Evolutionary conservation across 2,113 vertebrate genomes (phyloP), one percentile per base, ranked within the genome.

Genomic region (Rhinopomastus cyanomelas): DNA sequence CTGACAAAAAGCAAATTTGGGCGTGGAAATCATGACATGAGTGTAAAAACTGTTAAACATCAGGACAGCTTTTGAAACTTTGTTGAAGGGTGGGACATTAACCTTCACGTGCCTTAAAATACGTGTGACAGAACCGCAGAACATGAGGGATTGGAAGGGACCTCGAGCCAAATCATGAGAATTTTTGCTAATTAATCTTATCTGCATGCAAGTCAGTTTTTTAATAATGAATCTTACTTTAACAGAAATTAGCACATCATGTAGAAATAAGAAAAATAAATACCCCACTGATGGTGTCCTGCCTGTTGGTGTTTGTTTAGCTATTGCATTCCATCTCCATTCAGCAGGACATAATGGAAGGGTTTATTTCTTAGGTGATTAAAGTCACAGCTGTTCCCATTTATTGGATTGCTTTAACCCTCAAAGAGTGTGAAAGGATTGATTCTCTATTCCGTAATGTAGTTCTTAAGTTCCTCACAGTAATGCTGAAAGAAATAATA

Each of bases 291-390:
- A 94, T 95, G 96, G 74, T 74, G 51, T 96, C 53, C 90, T 95
- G 85, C 73, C 79, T 96, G 93, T 94, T 87, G 64, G 34, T 92
- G 73, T 75, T 91, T 92, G 73, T 75, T 91, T 86, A 76, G 90
- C 92, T 95, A 66, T 94, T 89, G 32, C 81, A 90, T 93, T 94
- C 83, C 95, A 68, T 77, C 59, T 95, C 89, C 66, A 94, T 95
- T 95, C 89, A 93, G 89, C 78, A 89, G 77, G 51, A 59, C 68
- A 90, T 95, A 95, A 96, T 96, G 74, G 82, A 92, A 95, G 88
- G 25, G 79, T 96, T 96, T 93, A 95, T 96, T 96, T 94, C 95
- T 96, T 88, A 80, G 73, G 86, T 94, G 94, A 95, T 96, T 94
- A 96, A 95, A 97, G 88, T 90, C 92, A 92, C 95, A 96, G 93